Conservation (phyloP, 1,140 invertebrate species). For the Cephus cinctus region DNA sequence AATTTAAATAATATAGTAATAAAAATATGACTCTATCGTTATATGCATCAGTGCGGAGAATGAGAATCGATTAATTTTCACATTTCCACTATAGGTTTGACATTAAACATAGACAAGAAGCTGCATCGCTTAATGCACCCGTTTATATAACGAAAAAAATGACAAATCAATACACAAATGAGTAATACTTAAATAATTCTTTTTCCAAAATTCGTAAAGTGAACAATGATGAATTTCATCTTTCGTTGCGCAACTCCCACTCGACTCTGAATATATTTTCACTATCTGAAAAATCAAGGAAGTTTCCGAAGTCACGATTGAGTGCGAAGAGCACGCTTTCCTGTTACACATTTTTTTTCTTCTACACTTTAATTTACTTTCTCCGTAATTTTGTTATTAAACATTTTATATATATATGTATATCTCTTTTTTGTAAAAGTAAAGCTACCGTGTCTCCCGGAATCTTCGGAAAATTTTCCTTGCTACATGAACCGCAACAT, state of each 20-base stretch:
- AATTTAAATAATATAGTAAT: conserved; percentile 25
- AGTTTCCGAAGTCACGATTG: neutral
- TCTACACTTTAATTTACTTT: neutral
- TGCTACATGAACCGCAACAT: conserved; percentile 11
- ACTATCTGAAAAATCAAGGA: neutral
- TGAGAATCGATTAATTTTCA: conserved; percentile 12
- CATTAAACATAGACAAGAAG: conserved; percentile 14
- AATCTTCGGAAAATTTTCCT: neutral
- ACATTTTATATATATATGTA: neutral
- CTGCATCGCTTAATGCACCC: conserved; percentile 1
- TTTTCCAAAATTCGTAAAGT: neutral
- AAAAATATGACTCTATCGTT: conserved; percentile 32
- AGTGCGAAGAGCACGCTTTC: too few species aligned
- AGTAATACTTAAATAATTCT: conserved; percentile 7
- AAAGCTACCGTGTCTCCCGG: neutral
- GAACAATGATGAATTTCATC: too few species aligned
- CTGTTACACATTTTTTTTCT: neutral
- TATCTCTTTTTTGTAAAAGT: neutral
- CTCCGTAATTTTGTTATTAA: neutral
- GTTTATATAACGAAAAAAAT: conserved; percentile 10
- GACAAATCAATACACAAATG: conserved; percentile 6
- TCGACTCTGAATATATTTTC: neutral
- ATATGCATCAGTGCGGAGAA: conserved; percentile 11
- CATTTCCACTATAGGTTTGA: conserved; percentile 11
- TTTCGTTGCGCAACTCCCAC: neutral